A percentile compares a stretch with the other conserved stretches of the same genome.
Conservation (phyloP, 2,797 vertebrate genomes). For the Chrysocyon brachyurus region DNA sequence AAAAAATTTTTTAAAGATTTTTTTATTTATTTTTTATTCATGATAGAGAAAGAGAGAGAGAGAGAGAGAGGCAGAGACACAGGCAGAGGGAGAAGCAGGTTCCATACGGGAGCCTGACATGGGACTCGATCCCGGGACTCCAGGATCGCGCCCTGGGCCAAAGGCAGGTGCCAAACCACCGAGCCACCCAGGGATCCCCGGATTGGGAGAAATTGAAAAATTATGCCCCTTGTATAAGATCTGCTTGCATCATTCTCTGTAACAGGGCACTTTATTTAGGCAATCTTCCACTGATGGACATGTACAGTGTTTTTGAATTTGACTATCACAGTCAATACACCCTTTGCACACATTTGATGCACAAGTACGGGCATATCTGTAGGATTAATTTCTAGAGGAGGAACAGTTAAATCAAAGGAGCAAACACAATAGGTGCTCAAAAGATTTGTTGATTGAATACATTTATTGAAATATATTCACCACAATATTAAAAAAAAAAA, state of each 20-base stretch:
- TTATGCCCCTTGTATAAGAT: not conserved
- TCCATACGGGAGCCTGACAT: fast-evolving
- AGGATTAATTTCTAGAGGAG: not conserved
- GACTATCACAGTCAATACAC: not conserved
- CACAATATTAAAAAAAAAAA: not conserved
- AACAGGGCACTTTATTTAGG: not conserved
- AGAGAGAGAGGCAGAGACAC: too few relatives aligned
- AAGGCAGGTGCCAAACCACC: too few relatives aligned
- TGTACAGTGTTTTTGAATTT: not conserved
- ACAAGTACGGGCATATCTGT: not conserved
- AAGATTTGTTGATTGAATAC: not conserved
- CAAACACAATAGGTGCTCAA: not conserved
- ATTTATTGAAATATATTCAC: not conserved
- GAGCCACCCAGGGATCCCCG: too few relatives aligned
- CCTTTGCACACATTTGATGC: not conserved
- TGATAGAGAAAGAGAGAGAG: too few relatives aligned
- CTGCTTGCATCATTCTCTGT: not conserved
- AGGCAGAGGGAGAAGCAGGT: too few relatives aligned
- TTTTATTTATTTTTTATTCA: too few relatives aligned
- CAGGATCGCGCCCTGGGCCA: too few relatives aligned
- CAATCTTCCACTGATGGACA: not conserved
- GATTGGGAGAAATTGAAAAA: not conserved
- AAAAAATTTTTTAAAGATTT: too few relatives aligned
- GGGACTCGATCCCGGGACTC: too few relatives aligned
- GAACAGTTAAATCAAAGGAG: not conserved